Evolutionary conservation across 1,140 invertebrate species (phyloP).

Genomic region (Anadara kagoshimensis): DNA sequence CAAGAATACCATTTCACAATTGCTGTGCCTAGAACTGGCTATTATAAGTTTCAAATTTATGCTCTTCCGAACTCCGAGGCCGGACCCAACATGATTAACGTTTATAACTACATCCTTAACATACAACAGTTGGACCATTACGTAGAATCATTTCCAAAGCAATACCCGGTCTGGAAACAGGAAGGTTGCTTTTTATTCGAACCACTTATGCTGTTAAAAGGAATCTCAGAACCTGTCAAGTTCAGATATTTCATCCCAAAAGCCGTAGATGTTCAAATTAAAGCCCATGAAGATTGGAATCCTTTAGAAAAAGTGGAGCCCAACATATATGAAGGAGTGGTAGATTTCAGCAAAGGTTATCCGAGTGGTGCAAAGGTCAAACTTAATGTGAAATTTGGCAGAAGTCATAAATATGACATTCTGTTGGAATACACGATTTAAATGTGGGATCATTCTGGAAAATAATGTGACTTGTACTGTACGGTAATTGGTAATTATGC

Average conservation of each 20-base stretch:
- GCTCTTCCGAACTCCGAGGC: conserved; percentile 68
- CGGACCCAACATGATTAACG: conserved; percentile 70
- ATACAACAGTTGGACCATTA: conserved; percentile 47
- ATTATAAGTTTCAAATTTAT: conserved; percentile 73
- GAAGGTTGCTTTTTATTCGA: conserved; percentile 69
- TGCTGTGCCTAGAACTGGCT: conserved; percentile 62
- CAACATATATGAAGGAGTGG: conserved; percentile 62
- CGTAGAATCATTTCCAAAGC: conserved; percentile 68
- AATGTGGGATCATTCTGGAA: too few species aligned
- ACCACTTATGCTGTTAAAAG: conserved; percentile 59
- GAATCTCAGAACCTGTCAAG: conserved; percentile 48
- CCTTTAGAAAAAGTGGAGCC: conserved; percentile 61
- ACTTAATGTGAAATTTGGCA: conserved; percentile 61
- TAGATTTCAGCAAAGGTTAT: conserved; percentile 57
- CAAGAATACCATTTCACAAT: conserved; percentile 60
- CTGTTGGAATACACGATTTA: conserved; percentile 64
- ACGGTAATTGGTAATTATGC: too few species aligned
- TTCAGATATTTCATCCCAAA: conserved; percentile 65
- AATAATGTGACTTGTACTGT: too few species aligned
- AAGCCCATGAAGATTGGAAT: conserved; percentile 71
- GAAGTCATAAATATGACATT: conserved; percentile 62
- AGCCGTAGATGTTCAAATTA: conserved; percentile 67
- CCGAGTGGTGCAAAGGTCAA: conserved; percentile 62
- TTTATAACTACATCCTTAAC: conserved; percentile 72
- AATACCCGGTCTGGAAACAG: conserved; percentile 73